Evolutionary conservation across 2,888 invertebrate species (phyloP), one percentile per base, ranked within the genome.

Genomic region (Eupelmus urozonus): DNA sequence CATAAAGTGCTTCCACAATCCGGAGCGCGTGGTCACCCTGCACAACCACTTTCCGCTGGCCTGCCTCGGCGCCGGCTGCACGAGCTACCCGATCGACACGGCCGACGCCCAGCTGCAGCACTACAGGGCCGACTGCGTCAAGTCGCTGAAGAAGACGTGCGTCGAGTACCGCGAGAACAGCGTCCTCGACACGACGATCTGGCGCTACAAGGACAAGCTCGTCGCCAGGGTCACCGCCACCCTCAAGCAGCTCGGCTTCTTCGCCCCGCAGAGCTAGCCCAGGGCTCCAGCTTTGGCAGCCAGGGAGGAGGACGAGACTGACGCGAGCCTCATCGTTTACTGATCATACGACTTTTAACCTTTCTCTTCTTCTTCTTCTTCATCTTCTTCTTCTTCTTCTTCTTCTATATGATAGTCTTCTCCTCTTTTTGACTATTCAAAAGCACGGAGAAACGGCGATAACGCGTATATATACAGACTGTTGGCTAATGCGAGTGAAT

Each of bases 1-100:
- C 90, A 95, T 97, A 82, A 97, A 97, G 90, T 97, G 97, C 90
- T 97, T 97, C 92, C 97, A 97, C 90, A 96, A 97, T 91, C 96
- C 97, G 42, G 96, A 96, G 85, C 94, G 95, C 85, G 97, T 97
- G 69, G 92, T 97, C 65, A 95, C 96, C 45, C 92, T 97, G 81
- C 97, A 97, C 92, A 97, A 97, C 90, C 97, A 97, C 90, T 97
- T 97, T 88, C 97, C 97, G 49, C 90, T 97, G 83, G 95, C 96
- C 78, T 97, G 97, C 87, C 90, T 97, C 51, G 96, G 96, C 60
- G 92, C 93, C 7, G 91, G 91, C 20, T 97, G 97, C 90, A 95
- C 95, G 70, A 95, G 96, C 60, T 97, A 95, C 90, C 93, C 96
- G 74, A 93, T 98, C 82, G 95, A 96, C 82, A 95, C 95, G 27